A percentile compares a stretch with the other conserved stretches of the same genome.
These are phyloP conservation scores for Huso huso DNA, from an alignment of 2,797 vertebrate species.

Conservation along the genomic window DNA sequence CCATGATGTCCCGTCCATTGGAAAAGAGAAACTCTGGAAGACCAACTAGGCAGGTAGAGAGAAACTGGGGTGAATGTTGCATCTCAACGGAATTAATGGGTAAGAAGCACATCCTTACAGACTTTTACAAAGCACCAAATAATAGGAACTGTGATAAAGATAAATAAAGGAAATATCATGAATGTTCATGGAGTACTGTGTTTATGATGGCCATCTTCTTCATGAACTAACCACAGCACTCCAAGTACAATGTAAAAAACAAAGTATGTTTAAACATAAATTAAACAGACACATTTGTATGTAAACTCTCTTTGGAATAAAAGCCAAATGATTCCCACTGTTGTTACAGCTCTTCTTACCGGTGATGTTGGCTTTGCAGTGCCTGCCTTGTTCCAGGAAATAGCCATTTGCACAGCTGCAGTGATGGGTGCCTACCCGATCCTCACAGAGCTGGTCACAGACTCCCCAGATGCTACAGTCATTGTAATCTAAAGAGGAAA, in stretches of 20 bases:
- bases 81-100: background rate
- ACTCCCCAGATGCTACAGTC: conserved; percentile 66
- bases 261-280: no score
- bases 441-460: conserved; percentile 64
- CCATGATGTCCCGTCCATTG: conserved; percentile 54
- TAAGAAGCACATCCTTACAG: background rate
- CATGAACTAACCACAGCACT: no score
- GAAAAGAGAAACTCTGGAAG: conserved; percentile 59
- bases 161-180: no score
- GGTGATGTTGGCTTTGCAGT: conserved; percentile 57
- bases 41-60: conserved; percentile 36
- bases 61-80: background rate
- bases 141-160: no score
- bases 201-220: no score
- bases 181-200: no score
- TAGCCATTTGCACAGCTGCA: conserved; percentile 58
- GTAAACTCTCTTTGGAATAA: no score
- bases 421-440: conserved; percentile 53
- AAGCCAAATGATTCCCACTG: background rate
- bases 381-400: conserved; percentile 51
- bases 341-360: conserved; percentile 28
- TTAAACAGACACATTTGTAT: no score
- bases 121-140: no score
- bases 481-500: conserved; percentile 46
- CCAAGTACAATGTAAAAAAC: no score